Conservation (phyloP, 1,140 invertebrate species). For the Arion vulgaris region DNA sequence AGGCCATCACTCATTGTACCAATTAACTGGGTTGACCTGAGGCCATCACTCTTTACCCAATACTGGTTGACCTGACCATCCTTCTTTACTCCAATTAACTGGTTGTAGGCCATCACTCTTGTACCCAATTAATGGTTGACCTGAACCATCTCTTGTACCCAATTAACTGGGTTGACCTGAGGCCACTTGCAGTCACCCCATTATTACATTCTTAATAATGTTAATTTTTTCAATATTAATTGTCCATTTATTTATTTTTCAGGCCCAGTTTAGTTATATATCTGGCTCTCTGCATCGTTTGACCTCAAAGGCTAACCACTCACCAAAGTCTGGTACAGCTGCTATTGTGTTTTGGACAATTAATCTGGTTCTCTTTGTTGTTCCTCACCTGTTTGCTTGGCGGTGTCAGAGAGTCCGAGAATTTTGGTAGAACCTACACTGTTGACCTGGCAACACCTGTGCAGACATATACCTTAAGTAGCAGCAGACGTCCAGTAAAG, state of each 20-base stretch:
- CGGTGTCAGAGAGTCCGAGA: conserved; percentile 28
- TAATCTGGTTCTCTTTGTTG: conserved; percentile 54
- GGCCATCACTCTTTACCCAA: no score
- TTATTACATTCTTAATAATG: no score
- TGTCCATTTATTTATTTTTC: conserved; percentile 16
- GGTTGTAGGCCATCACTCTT: no score
- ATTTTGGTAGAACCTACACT: conserved; percentile 30
- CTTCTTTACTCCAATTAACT: no score
- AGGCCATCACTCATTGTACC: no score
- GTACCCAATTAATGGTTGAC: no score
- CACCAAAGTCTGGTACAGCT: conserved; percentile 45
- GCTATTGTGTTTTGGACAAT: conserved; percentile 54
- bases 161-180: no score
- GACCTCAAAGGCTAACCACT: conserved; percentile 47
- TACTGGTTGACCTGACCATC: no score
- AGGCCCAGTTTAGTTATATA: conserved; percentile 64
- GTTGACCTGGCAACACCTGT: conserved; percentile 10
- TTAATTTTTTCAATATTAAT: no score
- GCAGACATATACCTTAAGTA: not conserved
- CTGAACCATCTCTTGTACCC: no score
- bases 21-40: no score
- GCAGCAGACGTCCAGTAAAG: not conserved
- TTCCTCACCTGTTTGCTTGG: conserved; percentile 58
- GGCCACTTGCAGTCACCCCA: no score
- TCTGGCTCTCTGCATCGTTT: conserved; percentile 56